phyloP scores from a whole-genome alignment of 2,797 vertebrate species.

The Molothrus ater region DNA sequence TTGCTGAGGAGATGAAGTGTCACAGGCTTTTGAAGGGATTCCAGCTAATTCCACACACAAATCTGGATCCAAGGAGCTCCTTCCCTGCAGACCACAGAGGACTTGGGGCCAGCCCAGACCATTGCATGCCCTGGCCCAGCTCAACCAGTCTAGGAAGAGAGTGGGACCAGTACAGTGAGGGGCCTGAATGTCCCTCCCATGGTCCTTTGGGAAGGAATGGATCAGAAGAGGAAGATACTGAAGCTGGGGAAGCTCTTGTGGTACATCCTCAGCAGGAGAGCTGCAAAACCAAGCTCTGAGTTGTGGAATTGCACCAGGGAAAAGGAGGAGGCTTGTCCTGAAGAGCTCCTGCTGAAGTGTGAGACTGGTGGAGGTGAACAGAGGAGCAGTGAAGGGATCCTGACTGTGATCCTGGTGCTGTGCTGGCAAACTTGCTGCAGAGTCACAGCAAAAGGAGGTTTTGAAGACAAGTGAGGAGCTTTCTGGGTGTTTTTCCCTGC shows the following conservation, averaged over 20 bases:
- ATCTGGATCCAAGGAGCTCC: neutral
- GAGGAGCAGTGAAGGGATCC: neutral
- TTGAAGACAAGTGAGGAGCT: neutral
- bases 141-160: neutral
- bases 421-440: neutral
- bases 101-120: neutral
- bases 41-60: neutral
- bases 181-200: neutral
- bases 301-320: neutral
- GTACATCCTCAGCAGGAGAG: neutral
- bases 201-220: neutral
- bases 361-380: neutral
- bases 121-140: neutral
- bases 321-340: neutral
- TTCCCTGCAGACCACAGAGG: neutral
- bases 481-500: neutral
- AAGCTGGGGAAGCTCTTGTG: neutral
- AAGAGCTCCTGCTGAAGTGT: neutral
- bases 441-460: neutral
- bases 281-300: neutral
- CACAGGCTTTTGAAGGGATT: neutral
- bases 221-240: neutral
- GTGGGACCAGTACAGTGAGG: neutral
- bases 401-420: neutral
- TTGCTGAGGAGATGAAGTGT: neutral